These are phyloP conservation scores for Bathynomus jamesi DNA, from an alignment of 1,140 invertebrate species.

Conservation along the genomic window DNA sequence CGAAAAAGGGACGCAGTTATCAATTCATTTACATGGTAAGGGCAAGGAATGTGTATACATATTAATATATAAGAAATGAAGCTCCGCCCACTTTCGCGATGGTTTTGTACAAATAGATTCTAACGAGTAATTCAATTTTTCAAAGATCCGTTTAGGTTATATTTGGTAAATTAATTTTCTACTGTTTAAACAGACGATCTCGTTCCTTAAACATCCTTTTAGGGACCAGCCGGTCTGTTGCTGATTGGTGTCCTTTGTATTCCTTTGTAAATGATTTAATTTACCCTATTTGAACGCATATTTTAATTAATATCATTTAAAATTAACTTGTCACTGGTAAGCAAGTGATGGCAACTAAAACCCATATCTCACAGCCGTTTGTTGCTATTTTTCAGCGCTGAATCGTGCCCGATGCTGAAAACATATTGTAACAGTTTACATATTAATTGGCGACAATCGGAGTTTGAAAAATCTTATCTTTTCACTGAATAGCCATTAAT, in stretches of 20 bases:
- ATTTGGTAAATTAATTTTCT: background rate
- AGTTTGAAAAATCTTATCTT: too few relatives aligned
- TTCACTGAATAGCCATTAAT: too few relatives aligned
- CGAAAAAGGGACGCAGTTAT: background rate
- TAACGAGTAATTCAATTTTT: background rate
- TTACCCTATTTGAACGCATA: background rate
- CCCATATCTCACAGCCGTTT: too few relatives aligned
- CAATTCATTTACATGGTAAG: background rate
- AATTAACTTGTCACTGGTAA: too few relatives aligned
- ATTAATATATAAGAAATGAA: background rate
- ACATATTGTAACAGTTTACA: too few relatives aligned
- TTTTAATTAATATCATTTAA: too few relatives aligned
- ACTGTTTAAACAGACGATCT: too few relatives aligned
- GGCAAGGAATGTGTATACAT: background rate
- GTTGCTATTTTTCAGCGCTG: too few relatives aligned
- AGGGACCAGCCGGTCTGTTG: background rate
- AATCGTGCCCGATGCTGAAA: too few relatives aligned
- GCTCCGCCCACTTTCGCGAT: background rate
- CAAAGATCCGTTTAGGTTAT: background rate
- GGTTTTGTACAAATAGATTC: background rate
- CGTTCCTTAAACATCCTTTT: too few relatives aligned
- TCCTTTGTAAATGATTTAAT: background rate
- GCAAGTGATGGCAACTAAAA: too few relatives aligned
- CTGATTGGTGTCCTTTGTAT: background rate
- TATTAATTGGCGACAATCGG: too few relatives aligned